Evolutionary conservation across 2,113 vertebrate genomes (phyloP).

Genomic region (Gnathonemus echidnorhynchus): DNA sequence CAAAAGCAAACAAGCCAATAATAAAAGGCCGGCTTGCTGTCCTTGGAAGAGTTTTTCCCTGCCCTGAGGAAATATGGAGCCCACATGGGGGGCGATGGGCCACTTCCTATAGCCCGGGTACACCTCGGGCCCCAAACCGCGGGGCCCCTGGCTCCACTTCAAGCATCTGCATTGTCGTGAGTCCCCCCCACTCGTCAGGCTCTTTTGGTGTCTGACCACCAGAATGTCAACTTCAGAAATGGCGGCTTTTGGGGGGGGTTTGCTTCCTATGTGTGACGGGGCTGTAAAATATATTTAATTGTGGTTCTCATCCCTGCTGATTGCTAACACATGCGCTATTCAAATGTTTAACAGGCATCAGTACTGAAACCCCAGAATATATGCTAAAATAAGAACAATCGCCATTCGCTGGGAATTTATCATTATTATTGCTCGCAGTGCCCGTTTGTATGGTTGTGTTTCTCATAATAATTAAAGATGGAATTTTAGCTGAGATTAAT

Average conservation of each 20-base stretch:
- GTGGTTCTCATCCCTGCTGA: background rate
- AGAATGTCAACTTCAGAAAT: background rate
- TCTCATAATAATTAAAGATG: background rate
- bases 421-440: background rate
- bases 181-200: background rate
- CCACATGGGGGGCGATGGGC: conserved; percentile 33
- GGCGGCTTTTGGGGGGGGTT: background rate
- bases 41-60: conserved; percentile 17
- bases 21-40: conserved; percentile 24
- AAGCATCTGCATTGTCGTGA: background rate
- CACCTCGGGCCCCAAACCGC: background rate
- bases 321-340: background rate
- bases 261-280: background rate
- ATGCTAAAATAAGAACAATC: background rate
- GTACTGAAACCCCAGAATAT: background rate
- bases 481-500: background rate
- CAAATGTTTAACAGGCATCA: background rate
- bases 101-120: conserved; percentile 6
- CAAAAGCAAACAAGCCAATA: conserved; percentile 41
- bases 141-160: background rate
- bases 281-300: background rate
- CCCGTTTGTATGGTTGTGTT: background rate
- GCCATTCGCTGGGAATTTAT: background rate
- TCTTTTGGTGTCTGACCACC: background rate
- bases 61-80: conserved; percentile 27